Evolutionary conservation across 2,888 invertebrate genomes (phyloP).

Genomic region (Dynastes tityus): DNA sequence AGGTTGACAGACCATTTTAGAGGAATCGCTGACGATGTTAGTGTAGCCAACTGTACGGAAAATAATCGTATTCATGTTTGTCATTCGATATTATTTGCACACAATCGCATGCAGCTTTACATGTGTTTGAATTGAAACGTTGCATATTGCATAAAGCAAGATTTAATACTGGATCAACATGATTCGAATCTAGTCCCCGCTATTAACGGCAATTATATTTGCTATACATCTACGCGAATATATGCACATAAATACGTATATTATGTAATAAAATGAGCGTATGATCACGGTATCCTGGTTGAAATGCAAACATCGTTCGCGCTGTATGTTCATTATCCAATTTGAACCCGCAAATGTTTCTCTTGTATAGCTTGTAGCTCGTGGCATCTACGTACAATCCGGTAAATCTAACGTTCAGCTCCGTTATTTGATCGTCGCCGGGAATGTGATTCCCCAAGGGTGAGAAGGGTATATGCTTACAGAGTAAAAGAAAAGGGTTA

Average conservation of each 20-base stretch:
- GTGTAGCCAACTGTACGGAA: no score
- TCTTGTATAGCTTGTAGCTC: neutral
- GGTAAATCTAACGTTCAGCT: constrained; percentile 48
- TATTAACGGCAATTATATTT: constrained; percentile 5
- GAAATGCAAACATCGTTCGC: constrained; percentile 26
- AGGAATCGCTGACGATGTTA: no score
- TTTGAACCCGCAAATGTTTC: constrained; percentile 32
- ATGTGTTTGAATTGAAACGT: no score
- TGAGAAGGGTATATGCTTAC: constrained; percentile 33
- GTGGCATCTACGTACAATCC: no score
- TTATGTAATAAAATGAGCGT: neutral
- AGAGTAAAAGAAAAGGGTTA: constrained; percentile 36
- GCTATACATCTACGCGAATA: no score
- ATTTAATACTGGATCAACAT: no score
- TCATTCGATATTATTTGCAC: no score
- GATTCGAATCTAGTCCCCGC: neutral
- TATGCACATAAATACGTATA: neutral
- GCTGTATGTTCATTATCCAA: constrained; percentile 34
- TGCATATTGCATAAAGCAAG: no score
- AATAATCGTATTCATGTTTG: no score
- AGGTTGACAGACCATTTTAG: no score
- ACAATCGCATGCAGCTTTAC: no score
- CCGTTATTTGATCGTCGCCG: constrained; percentile 59
- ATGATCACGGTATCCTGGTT: neutral
- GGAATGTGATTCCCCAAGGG: constrained; percentile 60